A percentile compares a stretch with the other conserved stretches of the same genome.
Evolutionary conservation across 92 coral and sea anemone species (phyloP).

Genomic region (Anthopleura xanthogrammica): DNA sequence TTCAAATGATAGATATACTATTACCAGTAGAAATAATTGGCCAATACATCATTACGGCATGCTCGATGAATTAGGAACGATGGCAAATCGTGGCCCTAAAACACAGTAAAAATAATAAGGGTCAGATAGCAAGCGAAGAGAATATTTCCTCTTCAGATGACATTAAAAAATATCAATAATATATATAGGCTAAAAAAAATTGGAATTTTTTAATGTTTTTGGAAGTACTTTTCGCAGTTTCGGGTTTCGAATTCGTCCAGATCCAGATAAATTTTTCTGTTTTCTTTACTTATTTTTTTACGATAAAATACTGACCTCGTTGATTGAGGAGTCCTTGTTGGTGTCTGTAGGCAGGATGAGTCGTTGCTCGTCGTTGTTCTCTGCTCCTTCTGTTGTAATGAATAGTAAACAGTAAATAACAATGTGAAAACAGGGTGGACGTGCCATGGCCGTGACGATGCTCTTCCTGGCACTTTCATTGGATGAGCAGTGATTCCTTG

Average conservation of each 20-base stretch:
- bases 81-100: slow-evolving; percentile 75
- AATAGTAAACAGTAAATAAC: neutral
- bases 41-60: slow-evolving; percentile 84
- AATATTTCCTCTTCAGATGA: neutral
- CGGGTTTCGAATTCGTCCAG: too few relatives aligned
- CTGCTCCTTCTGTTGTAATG: neutral
- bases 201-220: too few relatives aligned
- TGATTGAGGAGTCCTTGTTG: neutral
- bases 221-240: too few relatives aligned
- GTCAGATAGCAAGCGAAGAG: neutral
- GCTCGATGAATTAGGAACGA: slow-evolving; percentile 92
- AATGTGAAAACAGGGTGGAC: too few relatives aligned
- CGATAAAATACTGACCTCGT: neutral
- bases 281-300: too few relatives aligned
- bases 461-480: too few relatives aligned
- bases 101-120: neutral
- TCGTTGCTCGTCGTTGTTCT: neutral
- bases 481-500: too few relatives aligned
- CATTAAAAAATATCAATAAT: neutral
- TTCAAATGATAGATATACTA: too few relatives aligned
- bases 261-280: too few relatives aligned
- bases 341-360: neutral
- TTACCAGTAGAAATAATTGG: slow-evolving; percentile 93
- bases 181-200: too few relatives aligned
- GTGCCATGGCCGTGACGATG: too few relatives aligned